Evolutionary conservation across 2,113 vertebrate species (phyloP).

Genomic region (Siniperca chuatsi): DNA sequence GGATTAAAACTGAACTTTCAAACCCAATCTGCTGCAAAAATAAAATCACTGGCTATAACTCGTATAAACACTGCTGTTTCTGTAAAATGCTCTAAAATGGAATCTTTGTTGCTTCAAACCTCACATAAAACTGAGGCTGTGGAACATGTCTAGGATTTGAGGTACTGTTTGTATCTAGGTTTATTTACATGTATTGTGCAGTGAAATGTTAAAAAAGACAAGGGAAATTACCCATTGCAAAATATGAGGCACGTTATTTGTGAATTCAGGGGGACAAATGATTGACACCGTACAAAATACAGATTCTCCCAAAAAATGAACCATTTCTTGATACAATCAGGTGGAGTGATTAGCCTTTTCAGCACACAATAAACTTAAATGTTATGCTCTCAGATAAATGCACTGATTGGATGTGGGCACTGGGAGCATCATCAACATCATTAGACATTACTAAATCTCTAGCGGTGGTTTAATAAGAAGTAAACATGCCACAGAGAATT

Average conservation of each 20-base stretch:
- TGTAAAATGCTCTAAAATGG: background rate
- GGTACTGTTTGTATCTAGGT: background rate
- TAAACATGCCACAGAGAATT: no score
- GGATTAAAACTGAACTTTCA: constrained; percentile 35
- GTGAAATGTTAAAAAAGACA: background rate
- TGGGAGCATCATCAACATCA: background rate
- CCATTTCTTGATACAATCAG: background rate
- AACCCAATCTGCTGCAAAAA: constrained; percentile 17
- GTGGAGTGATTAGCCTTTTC: constrained; percentile 8
- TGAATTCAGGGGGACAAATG: background rate
- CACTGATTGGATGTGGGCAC: background rate
- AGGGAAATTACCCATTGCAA: background rate
- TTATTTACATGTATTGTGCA: background rate
- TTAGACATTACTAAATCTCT: background rate
- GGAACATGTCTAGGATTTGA: background rate
- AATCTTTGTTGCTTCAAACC: background rate
- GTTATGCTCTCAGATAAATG: background rate
- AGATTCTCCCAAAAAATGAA: background rate
- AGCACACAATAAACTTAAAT: background rate
- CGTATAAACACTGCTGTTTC: no score
- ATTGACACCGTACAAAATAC: background rate
- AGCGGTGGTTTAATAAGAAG: background rate
- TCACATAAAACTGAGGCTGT: background rate
- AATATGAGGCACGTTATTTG: background rate
- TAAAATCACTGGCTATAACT: background rate